Base-by-base conservation (phyloP, 2,888 invertebrate species). In the Boloria selene region DNA sequence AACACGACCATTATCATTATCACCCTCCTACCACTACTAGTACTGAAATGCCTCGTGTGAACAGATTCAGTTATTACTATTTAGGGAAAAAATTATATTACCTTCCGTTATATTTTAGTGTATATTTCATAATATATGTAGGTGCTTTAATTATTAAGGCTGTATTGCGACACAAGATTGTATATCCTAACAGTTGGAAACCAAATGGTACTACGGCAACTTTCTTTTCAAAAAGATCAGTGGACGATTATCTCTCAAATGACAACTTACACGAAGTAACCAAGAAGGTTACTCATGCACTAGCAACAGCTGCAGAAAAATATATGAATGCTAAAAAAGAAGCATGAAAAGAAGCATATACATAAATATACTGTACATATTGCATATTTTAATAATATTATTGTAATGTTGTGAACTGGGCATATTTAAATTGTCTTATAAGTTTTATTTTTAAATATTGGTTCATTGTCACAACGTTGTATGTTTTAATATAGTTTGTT, bases 41-140 rank as follows among this genome's bases (percentile, higher is more conserved):
- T 2, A 87, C 88, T 0, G 93, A 93, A 79, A 92, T 87, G 76
- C 93, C 94, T 73, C 89, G 94, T 80, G 94, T 93, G 10, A 94
- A 93, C 76, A 92, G 88, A 80, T 95, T 95, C 88, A 95, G 95
- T 79, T 96, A 96, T 81, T 96, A 96, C 77, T 95, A 95, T 77
- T 90, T 96, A 68, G 96, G 96, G 3, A 94, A 95, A 74, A 96
- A 96, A 77, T 85, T 96, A 45, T 96, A 95, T 93, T 96, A 96
- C 78, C 88, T 96, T 69, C 96, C 96, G 0, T 83, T 96, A 53
- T 96, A 96, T 81, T 96, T 96, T 79, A 95, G 95, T 79, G 94
- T 96, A 14, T 96, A 94, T 74, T 94, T 94, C 73, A 93, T 94
- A 60, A 86, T 95, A 65, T 96, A 96, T 76, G 95, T 96, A 0